These are phyloP conservation scores for Brachylomia viminalis DNA, from an alignment of 2,888 invertebrate genomes.

Conservation along the genomic window DNA sequence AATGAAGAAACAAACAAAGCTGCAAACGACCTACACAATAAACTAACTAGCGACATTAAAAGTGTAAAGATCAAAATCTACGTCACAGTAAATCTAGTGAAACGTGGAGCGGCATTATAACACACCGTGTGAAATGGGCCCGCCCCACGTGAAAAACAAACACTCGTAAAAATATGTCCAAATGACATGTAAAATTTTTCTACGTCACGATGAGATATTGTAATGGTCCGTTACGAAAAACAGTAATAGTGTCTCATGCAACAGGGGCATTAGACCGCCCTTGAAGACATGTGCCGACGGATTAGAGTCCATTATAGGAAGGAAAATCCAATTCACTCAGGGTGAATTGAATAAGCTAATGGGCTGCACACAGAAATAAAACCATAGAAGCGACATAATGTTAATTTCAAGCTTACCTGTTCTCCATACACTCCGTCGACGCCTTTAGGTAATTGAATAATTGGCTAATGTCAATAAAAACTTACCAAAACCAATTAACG, in stretches of 20 bases:
- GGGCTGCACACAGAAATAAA: conserved; percentile 76
- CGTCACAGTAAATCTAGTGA: conserved; percentile 78
- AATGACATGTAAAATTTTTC: conserved; percentile 90
- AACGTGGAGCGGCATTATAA: conserved; percentile 78
- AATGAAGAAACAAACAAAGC: conserved; percentile 26
- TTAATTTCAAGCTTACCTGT: conserved; percentile 72
- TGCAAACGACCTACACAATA: conserved; percentile 25
- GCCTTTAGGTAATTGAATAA: conserved; percentile 70
- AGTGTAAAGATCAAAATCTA: conserved; percentile 76
- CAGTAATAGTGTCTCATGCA: conserved; percentile 86
- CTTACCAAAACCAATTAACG: conserved; percentile 70
- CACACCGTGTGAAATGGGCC: conserved; percentile 82
- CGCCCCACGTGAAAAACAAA: conserved; percentile 89
- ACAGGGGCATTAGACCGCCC: conserved; percentile 85
- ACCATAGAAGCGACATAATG: conserved; percentile 72
- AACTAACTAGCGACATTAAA: conserved; percentile 64
- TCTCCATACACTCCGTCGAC: conserved; percentile 63
- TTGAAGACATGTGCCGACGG: conserved; percentile 84
- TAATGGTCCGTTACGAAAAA: conserved; percentile 90
- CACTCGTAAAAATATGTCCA: conserved; percentile 86
- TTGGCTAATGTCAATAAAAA: conserved; percentile 72
- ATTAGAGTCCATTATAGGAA: conserved; percentile 84
- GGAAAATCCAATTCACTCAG: conserved; percentile 85
- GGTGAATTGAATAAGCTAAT: conserved; percentile 89
- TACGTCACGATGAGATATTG: conserved; percentile 89